Conservation (phyloP, 2,113 vertebrate genomes). For the Chiloscyllium plagiosum region DNA sequence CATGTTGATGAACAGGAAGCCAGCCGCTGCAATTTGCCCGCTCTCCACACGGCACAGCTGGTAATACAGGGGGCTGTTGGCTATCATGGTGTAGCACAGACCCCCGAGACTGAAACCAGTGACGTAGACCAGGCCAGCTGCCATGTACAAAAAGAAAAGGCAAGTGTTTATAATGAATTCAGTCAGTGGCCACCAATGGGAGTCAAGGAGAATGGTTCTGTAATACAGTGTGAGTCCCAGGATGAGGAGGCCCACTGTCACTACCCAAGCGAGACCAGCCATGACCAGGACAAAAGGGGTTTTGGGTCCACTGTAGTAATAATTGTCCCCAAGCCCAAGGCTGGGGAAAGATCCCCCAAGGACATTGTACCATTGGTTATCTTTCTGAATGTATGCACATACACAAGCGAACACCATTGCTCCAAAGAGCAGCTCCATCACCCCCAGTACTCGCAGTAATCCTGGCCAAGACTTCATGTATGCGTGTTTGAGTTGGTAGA, state of each 20-base stretch:
- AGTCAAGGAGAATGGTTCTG: conserved; percentile 59
- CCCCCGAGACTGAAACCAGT: conserved; percentile 65
- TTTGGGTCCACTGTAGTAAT: conserved; percentile 60
- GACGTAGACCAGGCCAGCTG: conserved; percentile 60
- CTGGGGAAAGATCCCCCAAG: conserved; percentile 44
- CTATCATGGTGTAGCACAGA: conserved; percentile 58
- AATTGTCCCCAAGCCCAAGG: conserved; percentile 44
- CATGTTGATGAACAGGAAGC: conserved; percentile 62
- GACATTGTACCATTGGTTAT: conserved; percentile 61
- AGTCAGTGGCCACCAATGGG: conserved; percentile 68
- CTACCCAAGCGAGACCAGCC: conserved; percentile 54
- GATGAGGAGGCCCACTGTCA: conserved; percentile 54
- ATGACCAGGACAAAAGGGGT: conserved; percentile 63
- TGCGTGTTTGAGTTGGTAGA: conserved; percentile 53
- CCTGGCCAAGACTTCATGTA: conserved; percentile 62
- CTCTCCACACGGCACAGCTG: conserved; percentile 58
- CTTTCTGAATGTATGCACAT: conserved; percentile 63
- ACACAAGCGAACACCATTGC: conserved; percentile 62
- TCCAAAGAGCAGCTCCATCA: conserved; percentile 63
- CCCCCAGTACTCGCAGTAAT: conserved; percentile 55
- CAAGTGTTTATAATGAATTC: conserved; percentile 59
- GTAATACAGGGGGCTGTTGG: conserved; percentile 53
- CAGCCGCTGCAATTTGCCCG: conserved; percentile 63
- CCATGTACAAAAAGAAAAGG: conserved; percentile 66
- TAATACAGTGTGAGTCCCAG: conserved; percentile 66